These are phyloP conservation scores for Puffinus mauretanicus DNA, from an alignment of 2,113 vertebrate genomes.

Conservation along the genomic window DNA sequence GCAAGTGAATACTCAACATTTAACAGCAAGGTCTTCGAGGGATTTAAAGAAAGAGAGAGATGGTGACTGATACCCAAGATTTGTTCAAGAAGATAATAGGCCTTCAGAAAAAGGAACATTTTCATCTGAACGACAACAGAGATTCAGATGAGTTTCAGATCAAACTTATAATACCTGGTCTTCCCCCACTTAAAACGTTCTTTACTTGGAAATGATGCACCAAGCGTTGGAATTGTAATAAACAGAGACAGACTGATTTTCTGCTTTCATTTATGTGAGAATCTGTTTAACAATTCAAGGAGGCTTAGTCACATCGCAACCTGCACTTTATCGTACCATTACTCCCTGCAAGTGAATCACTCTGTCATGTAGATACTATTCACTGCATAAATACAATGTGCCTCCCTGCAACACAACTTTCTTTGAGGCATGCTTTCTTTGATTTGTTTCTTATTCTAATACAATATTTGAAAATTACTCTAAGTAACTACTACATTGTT, in stretches of 20 bases:
- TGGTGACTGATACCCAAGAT: neutral
- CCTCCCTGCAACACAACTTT: neutral
- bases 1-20: neutral
- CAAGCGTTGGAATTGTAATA: neutral
- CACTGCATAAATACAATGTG: neutral
- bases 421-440: neutral
- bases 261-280: neutral
- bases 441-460: neutral
- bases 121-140: neutral
- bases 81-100: neutral
- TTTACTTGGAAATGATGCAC: neutral
- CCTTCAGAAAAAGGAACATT: neutral
- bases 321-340: neutral
- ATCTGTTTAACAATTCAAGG: neutral
- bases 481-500: neutral
- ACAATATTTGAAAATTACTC: neutral
- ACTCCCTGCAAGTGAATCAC: neutral
- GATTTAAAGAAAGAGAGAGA: neutral
- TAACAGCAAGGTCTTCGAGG: neutral
- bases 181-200: neutral
- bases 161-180: neutral
- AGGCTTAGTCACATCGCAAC: neutral
- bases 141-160: neutral
- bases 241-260: neutral
- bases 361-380: neutral